Evolutionary conservation across 2,113 vertebrate genomes (phyloP).

Genomic region (Lampris incognitus): DNA sequence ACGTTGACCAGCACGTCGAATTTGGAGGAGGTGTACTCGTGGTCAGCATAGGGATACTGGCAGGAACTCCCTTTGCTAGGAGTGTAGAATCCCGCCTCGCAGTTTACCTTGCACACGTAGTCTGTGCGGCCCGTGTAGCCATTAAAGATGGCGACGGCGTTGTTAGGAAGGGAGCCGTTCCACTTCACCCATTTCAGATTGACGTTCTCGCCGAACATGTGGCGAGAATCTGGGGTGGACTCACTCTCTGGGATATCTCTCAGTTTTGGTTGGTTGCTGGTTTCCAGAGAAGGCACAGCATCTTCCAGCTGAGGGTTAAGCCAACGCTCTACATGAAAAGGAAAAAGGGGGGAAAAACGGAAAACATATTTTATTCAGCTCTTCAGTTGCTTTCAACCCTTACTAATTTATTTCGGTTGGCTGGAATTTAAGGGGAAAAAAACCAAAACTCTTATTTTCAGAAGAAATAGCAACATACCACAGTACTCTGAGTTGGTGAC

Average conservation of each 20-base stretch:
- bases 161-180: constrained; percentile 70
- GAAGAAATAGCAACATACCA: neutral
- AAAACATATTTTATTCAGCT: neutral
- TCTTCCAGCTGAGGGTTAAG: constrained; percentile 63
- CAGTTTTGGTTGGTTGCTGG: constrained; percentile 5
- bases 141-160: constrained; percentile 80
- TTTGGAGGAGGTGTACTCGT: constrained; percentile 67
- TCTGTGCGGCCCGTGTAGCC: constrained; percentile 78
- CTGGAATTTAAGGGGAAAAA: neutral
- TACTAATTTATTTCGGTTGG: neutral
- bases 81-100: constrained; percentile 79
- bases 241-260: constrained; percentile 1
- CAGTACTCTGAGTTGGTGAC: neutral
- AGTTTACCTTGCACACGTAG: constrained; percentile 81
- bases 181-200: constrained; percentile 79
- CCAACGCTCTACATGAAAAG: constrained; percentile 47
- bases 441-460: no score
- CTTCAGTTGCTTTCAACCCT: no score
- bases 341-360: neutral
- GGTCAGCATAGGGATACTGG: constrained; percentile 73
- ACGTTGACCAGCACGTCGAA: constrained; percentile 80
- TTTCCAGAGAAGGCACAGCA: constrained; percentile 61
- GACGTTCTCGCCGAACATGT: constrained; percentile 71
- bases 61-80: constrained; percentile 72
- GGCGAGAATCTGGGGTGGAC: constrained; percentile 10